Evolutionary conservation across 2,113 vertebrate species (phyloP).

Genomic region (Arenaria interpres): DNA sequence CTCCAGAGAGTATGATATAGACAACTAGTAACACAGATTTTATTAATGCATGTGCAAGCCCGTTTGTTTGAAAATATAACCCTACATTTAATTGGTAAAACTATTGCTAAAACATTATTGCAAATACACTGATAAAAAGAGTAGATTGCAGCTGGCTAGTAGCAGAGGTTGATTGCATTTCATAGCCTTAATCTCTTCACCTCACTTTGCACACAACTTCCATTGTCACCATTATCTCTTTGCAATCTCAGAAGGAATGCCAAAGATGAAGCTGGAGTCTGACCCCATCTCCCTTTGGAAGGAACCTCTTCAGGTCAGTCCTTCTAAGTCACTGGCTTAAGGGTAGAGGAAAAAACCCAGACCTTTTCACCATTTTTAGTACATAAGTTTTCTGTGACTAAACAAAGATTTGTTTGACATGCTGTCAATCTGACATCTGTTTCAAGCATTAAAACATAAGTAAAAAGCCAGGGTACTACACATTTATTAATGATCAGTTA

Average conservation of each 20-base stretch:
- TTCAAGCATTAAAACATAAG: not conserved
- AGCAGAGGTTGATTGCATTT: not conserved
- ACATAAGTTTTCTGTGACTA: not conserved
- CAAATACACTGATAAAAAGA: not conserved
- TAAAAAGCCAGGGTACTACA: not conserved
- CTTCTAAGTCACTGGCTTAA: not conserved
- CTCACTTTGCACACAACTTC: not conserved
- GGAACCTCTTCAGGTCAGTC: not conserved
- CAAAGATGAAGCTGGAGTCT: not conserved
- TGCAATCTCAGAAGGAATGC: not conserved
- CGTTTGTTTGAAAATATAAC: not conserved
- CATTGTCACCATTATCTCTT: not conserved
- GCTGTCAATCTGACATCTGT: not conserved
- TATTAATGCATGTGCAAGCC: not conserved
- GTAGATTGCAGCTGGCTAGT: not conserved
- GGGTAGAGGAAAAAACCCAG: not conserved
- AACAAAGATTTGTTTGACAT: not conserved
- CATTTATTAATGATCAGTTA: not conserved
- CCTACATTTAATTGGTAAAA: not conserved
- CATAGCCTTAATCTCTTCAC: not conserved
- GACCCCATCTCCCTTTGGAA: not conserved
- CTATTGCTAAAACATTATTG: not conserved
- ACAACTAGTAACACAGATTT: not conserved
- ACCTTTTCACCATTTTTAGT: not conserved
- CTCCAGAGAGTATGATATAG: not conserved